Percentiles rank a stretch among this genome's conserved stretches.
These are phyloP conservation scores for Cyanoramphus novaezelandiae DNA, from an alignment of 2,113 vertebrate genomes.

Conservation along the genomic window DNA sequence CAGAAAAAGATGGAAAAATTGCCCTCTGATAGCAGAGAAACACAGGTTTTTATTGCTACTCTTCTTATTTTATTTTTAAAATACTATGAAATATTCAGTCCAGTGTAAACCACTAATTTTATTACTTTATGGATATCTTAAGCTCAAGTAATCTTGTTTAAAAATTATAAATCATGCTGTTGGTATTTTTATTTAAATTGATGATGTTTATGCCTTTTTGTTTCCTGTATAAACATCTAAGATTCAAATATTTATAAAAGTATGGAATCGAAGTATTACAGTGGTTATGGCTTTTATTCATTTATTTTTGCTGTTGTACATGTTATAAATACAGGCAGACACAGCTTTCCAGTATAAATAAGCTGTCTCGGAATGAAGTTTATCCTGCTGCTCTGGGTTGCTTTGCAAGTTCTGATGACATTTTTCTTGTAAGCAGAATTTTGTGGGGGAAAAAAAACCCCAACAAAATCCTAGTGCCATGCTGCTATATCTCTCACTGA, in stretches of 20 bases:
- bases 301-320: not conserved
- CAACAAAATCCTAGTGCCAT: not conserved
- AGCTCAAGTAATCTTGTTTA: not conserved
- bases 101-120: not conserved
- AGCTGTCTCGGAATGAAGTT: not conserved
- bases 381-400: conserved; percentile 1
- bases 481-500: not conserved
- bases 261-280: not conserved
- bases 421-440: conserved; percentile 52
- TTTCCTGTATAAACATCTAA: not conserved
- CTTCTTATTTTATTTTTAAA: not conserved
- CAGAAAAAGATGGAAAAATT: not conserved
- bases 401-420: conserved; percentile 36
- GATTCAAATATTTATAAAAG: conserved; percentile 11
- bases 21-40: not conserved
- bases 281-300: not conserved
- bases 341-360: not conserved
- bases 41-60: not conserved
- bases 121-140: not conserved
- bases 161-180: not conserved
- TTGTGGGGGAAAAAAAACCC: not conserved
- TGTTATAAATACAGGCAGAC: not conserved
- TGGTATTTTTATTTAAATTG: not conserved
- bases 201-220: not conserved
- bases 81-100: not conserved